These are phyloP conservation scores for Synergus gifuensis DNA, from an alignment of 2,888 invertebrate species.

Conservation along the genomic window DNA sequence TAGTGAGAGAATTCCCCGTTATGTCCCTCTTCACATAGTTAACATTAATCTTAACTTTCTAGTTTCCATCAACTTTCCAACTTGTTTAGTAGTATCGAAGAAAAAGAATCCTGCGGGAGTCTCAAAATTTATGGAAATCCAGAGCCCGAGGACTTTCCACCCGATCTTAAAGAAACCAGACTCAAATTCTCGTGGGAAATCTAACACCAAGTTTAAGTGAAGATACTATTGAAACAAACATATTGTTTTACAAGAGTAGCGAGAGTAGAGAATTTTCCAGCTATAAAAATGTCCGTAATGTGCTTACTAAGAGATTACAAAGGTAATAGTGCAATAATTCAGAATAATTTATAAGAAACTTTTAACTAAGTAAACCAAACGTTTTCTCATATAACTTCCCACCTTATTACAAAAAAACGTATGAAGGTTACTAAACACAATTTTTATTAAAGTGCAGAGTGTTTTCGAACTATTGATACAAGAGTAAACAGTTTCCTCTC, in stretches of 20 bases:
- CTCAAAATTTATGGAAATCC: constrained; percentile 19
- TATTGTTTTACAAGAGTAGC: constrained; percentile 3
- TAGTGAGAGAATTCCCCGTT: neutral
- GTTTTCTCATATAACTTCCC: neutral
- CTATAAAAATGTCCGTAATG: neutral
- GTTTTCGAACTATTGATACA: neutral
- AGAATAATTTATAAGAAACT: neutral
- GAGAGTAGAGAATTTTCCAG: constrained; percentile 1
- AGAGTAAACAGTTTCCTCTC: neutral
- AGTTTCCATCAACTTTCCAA: neutral
- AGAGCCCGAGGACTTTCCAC: neutral
- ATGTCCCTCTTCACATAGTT: neutral
- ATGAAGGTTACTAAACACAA: too few species aligned
- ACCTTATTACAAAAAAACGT: too few species aligned
- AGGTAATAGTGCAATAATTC: neutral
- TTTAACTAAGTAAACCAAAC: too few species aligned
- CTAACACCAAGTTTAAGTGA: constrained; percentile 1
- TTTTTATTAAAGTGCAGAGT: too few species aligned
- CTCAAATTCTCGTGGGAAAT: constrained; percentile 20
- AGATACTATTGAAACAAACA: constrained; percentile 26
- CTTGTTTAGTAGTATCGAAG: neutral
- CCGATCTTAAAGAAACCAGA: constrained; percentile 11
- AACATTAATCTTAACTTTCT: neutral
- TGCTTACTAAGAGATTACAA: neutral
- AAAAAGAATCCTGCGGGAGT: neutral